Evolutionary conservation across 37 sponge, comb jelly and placozoan species (phyloP), one percentile per base, ranked within the genome.

Genomic region (Theonella swinhoei): DNA sequence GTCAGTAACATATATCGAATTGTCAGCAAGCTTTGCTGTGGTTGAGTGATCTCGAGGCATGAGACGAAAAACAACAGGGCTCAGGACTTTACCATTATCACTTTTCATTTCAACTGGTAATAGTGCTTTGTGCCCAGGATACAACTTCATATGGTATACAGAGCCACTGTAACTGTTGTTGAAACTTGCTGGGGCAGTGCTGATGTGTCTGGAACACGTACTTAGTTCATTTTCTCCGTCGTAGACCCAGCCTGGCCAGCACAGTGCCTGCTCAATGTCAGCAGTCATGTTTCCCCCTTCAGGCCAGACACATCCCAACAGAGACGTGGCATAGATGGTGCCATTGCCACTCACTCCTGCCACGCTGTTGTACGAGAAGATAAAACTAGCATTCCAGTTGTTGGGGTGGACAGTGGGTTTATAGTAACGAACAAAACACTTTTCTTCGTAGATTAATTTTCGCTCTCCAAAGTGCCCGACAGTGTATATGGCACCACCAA

Each of bases 401-500:
- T 23, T 31, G 19, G 77, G 77, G 2, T 4, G 36, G 5, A 24
- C 39, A n/a, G 64, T 63, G 58, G 39, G 61, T 36, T 82, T 59
- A 75, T 75, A 73, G 43, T 80, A 85, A 20, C 78, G 79, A 19
- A 90, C 39, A 68, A 90, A 90, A 29, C 91, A 90, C 54, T 80
- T 84, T 20, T 60, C 68, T 3, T 66, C 33, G 30, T 60, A 28
- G 0, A 85, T 31, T 2, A 76, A 25, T 43, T 80, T 78, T 25
- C 75, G 65, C 23, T 82, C 81, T 14, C 86, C 83, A 1, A 85
- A 75, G 7, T 74, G 74, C 8, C 73, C 61, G 2, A 80, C 70
- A 11, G 78, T 37, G 75, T 90, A 90, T 20, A 90, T 78, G 3
- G 91, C 91, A 1, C 91, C 86, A 41, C 91, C 91, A 34, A 60